These are phyloP conservation scores for Tinea semifulvella DNA, from an alignment of 2,888 invertebrate genomes.

Conservation along the genomic window DNA sequence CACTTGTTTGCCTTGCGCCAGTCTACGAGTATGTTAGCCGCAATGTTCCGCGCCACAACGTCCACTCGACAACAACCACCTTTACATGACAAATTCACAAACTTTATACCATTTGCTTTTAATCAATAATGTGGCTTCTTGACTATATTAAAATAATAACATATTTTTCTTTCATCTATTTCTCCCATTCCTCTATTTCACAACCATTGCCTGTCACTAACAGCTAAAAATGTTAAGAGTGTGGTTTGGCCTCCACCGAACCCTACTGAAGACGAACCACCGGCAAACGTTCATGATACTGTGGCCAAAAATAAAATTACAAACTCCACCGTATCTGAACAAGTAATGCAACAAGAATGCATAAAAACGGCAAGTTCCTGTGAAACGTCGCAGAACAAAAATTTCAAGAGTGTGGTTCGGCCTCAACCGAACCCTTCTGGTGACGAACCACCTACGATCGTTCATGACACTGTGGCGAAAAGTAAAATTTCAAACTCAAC, in stretches of 20 bases:
- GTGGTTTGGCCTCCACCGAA: constrained; percentile 63
- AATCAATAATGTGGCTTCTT: constrained; percentile 28
- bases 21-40: constrained; percentile 37
- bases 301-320: constrained; percentile 15
- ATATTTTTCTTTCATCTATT: constrained; percentile 53
- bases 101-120: constrained; percentile 29
- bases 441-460: constrained; percentile 38
- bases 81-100: constrained; percentile 1
- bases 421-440: constrained; percentile 56
- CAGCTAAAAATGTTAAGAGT: constrained; percentile 60
- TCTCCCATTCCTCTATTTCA: constrained; percentile 34
- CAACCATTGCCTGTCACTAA: constrained; percentile 35
- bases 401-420: constrained; percentile 62
- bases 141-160: constrained; percentile 34
- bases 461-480: constrained; percentile 22
- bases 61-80: neutral
- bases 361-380: neutral
- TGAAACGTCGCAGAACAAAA: constrained; percentile 29
- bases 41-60: constrained; percentile 27
- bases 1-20: constrained; percentile 43
- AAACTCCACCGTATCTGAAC: neutral
- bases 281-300: constrained; percentile 25
- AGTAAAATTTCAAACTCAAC: constrained; percentile 15
- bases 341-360: neutral
- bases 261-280: constrained; percentile 50